Evolutionary conservation across 1,140 invertebrate species (phyloP).

Genomic region (Dysdera silvatica): DNA sequence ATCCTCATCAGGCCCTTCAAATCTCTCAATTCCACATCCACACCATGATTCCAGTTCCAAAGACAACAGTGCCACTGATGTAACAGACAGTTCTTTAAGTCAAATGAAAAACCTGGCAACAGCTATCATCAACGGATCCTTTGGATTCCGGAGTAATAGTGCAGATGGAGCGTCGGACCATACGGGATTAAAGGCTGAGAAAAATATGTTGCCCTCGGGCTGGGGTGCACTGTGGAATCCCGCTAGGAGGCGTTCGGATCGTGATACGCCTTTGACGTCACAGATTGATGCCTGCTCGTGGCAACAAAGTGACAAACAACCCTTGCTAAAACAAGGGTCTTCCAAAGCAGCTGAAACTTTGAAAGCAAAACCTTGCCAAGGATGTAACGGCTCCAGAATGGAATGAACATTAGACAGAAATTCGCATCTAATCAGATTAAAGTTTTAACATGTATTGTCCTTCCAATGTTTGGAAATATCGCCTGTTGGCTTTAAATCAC

Average conservation of each 20-base stretch:
- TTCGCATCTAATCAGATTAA: too few relatives aligned
- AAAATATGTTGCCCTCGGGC: background rate
- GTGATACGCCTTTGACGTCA: too few relatives aligned
- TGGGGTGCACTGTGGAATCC: slow-evolving; percentile 10
- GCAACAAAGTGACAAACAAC: too few relatives aligned
- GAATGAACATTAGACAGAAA: too few relatives aligned
- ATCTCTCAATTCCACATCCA: background rate
- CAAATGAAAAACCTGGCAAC: slow-evolving; percentile 18
- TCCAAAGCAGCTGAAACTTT: too few relatives aligned
- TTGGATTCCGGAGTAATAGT: slow-evolving; percentile 8
- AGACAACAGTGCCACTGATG: background rate
- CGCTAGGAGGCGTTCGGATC: background rate
- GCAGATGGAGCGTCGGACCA: background rate
- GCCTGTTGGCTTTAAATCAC: too few relatives aligned
- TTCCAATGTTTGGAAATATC: too few relatives aligned
- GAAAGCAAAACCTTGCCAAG: too few relatives aligned
- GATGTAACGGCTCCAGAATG: too few relatives aligned
- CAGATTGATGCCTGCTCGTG: too few relatives aligned
- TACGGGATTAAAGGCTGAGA: background rate
- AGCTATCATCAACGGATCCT: slow-evolving; percentile 8
- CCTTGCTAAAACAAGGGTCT: too few relatives aligned
- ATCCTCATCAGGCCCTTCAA: slow-evolving; percentile 18
- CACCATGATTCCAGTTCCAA: background rate
- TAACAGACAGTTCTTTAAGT: background rate
- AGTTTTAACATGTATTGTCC: too few relatives aligned